Evolutionary conservation across 2,797 vertebrate genomes (phyloP), one percentile per base, ranked within the genome.

Genomic region (Spatula clypeata): DNA sequence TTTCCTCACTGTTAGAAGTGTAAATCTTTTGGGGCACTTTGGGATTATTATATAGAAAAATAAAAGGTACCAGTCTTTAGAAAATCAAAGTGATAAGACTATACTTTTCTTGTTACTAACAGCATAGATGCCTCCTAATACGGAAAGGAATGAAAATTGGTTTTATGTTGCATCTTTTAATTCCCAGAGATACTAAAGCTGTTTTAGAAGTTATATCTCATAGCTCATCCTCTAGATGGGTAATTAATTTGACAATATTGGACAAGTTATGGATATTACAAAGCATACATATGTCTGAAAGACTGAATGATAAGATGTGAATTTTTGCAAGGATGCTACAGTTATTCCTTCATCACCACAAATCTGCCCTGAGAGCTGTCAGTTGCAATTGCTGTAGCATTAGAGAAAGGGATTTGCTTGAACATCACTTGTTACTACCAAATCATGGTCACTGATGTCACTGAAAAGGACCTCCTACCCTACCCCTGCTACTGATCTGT

Each of bases 1-100:
- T 85, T 96, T 84, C 79, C 76, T 90, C 87, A 61, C 71, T 75
- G 44, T 76, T 83, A 54, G 72, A 95, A 89, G 23, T 62, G 24
- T 76, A 91, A 82, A 88, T 81, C 80, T 91, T 79, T 83, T 91
- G 69, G 4, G 1, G 20, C 73, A 51, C 13, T 51, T 83, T 76
- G 31, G 92, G 82, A 94, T 96, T 79, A 85, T 83, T 80, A 55
- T 47, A 62, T 94, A 85, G 70, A 90, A 90, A 92, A 64, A 79
- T 58, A 89, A 95, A 93, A 95, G 19, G 27, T 62, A 74, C 17
- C 8, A 49, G 53, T 79, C 77, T 85, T 79, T 20, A 19, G 32
- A 92, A 94, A 91, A 79, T 24, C 40, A 73, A 53, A 13, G 42
- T 45, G 74, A 77, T 11, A 74, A 73, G 74, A 34, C 11, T 29